These are phyloP conservation scores for Anoplopoma fimbria DNA, from an alignment of 2,113 vertebrate species.

Conservation along the genomic window DNA sequence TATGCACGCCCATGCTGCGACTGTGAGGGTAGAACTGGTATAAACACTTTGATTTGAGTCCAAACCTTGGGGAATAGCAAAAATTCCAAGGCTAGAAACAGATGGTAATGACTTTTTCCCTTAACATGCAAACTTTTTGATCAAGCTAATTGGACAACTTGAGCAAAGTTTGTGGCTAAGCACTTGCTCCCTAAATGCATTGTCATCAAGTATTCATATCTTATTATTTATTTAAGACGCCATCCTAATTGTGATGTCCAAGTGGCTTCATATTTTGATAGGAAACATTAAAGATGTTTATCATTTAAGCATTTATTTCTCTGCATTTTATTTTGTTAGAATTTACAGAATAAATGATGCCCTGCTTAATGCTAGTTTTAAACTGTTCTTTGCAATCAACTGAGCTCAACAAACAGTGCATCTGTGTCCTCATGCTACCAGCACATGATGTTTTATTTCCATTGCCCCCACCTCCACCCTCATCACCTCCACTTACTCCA, in stretches of 20 bases:
- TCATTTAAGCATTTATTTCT: conserved; percentile 20
- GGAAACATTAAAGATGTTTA: conserved; percentile 40
- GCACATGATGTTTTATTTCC: conserved; percentile 19
- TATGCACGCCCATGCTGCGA: conserved; percentile 72
- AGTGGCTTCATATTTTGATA: conserved; percentile 34
- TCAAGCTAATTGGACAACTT: conserved; percentile 84
- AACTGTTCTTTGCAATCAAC: conserved; percentile 23
- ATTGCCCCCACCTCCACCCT: background rate
- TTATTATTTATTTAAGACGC: conserved; percentile 69
- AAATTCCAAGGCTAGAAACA: conserved; percentile 78
- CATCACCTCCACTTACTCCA: background rate
- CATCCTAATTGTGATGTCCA: conserved; percentile 51
- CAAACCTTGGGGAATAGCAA: conserved; percentile 80
- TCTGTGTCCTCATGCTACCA: conserved; percentile 44
- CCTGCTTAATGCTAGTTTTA: conserved; percentile 20
- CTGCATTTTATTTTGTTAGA: background rate
- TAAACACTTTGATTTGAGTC: conserved; percentile 79
- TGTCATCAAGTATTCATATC: conserved; percentile 73
- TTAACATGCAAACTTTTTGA: conserved; percentile 80
- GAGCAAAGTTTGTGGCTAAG: conserved; percentile 71
- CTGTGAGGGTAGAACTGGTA: conserved; percentile 61
- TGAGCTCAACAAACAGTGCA: conserved; percentile 39
- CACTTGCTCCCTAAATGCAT: conserved; percentile 58
- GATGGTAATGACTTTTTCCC: conserved; percentile 80
- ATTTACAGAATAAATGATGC: conserved; percentile 5